A percentile compares a stretch with the other conserved stretches of the same genome.
Evolutionary conservation across 2,797 vertebrate species (phyloP).

Genomic region (Aulostomus chinensis): DNA sequence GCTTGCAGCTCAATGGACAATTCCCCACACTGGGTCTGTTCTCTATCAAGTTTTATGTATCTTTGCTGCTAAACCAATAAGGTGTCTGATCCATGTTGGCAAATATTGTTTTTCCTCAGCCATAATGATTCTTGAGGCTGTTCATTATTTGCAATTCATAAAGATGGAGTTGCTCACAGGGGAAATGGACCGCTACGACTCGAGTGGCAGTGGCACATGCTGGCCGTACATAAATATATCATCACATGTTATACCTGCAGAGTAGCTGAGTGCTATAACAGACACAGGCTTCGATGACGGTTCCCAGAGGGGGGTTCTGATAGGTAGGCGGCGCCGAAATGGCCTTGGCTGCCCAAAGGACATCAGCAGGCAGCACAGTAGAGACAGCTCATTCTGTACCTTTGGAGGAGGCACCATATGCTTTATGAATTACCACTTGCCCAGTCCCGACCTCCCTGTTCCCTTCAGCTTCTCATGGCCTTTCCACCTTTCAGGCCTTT

Average conservation of each 20-base stretch:
- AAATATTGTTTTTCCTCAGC: slow-evolving; percentile 67
- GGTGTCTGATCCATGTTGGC: slow-evolving; percentile 44
- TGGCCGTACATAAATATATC: slow-evolving; percentile 68
- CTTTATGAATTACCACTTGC: slow-evolving; percentile 68
- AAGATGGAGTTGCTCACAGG: slow-evolving; percentile 57
- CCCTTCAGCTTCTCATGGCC: slow-evolving; percentile 48
- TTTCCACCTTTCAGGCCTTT: slow-evolving; percentile 55
- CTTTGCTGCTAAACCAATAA: slow-evolving; percentile 76
- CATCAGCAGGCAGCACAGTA: slow-evolving; percentile 39
- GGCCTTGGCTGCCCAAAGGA: slow-evolving; percentile 62
- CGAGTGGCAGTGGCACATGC: slow-evolving; percentile 49
- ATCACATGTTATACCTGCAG: slow-evolving; percentile 67
- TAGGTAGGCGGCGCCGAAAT: slow-evolving; percentile 61
- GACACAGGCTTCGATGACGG: slow-evolving; percentile 64
- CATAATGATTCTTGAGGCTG: slow-evolving; percentile 68
- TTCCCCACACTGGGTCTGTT: slow-evolving; percentile 59
- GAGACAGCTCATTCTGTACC: slow-evolving; percentile 40
- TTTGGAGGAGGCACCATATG: slow-evolving; percentile 67
- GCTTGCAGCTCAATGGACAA: slow-evolving; percentile 26
- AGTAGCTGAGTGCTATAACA: slow-evolving; percentile 67
- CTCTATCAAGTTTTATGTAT: slow-evolving; percentile 63
- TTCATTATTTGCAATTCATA: slow-evolving; percentile 73
- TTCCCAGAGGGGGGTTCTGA: slow-evolving; percentile 59
- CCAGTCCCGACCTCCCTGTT: slow-evolving; percentile 43
- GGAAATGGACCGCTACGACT: slow-evolving; percentile 53